Evolutionary conservation across 1,140 invertebrate genomes (phyloP), one percentile per base, ranked within the genome.

Genomic region (Physella acuta): DNA sequence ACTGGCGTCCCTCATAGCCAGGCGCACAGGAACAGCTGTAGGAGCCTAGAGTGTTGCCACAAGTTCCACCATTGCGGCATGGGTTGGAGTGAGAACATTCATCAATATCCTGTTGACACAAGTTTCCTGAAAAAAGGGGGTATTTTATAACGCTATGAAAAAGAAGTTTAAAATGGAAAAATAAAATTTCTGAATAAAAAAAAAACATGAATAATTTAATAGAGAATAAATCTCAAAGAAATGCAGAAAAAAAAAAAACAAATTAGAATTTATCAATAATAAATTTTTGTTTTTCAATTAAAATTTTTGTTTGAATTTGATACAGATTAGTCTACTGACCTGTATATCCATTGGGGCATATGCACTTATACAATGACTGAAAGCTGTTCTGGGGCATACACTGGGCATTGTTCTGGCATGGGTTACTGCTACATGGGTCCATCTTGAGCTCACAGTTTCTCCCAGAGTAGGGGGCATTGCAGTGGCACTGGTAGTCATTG

Each of bases 391-490:
- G 87, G 79, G 95, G 93, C 24, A 93, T 87, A 86, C 95, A 98
- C 59, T 91, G 94, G 14, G 91, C 94, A 5, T 93, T 93, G 84
- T 97, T 94, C 55, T 90, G 86, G 82, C 95, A 97, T 0, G 92
- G 90, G 73, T 92, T 90, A 0, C 89, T 90, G 28, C 88, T 86
- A 81, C 95, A 97, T 82, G 96, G 93, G 84, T 97, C 91, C 63
- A 82, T 71, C 58, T 81, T 75, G 3, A 61, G 60, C 28, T 82
- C 77, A 70, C 82, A 84, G 71, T 81, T 82, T n/a, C 70, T 73
- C 3, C 82, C 82, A 2, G 76, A 77, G 26, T 89, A 89, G 81
- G 89, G 92, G 1, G 89, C 79, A 3, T 90, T 70, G 71, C 82
- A 84, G 61, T 76, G 66, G 73, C 82, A 84, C 49, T 58, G 70